Conservation (phyloP, 2,113 vertebrate genomes). For the Channa maculata region DNA sequence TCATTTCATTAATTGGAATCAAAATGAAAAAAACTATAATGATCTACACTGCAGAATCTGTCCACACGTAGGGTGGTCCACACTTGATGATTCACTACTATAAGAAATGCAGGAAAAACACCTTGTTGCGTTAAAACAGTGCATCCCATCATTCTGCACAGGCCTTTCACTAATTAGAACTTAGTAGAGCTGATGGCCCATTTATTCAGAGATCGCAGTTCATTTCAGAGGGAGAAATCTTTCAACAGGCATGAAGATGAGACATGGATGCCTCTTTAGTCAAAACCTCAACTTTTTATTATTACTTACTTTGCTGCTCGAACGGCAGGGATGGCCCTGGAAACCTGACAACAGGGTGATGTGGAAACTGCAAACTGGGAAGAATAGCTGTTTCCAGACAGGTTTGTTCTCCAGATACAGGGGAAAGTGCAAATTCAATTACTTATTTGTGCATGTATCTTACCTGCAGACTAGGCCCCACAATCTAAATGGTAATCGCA, state of each 20-base stretch:
- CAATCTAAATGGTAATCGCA: conserved; percentile 80
- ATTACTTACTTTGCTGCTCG: conserved; percentile 56
- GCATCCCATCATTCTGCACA: not conserved
- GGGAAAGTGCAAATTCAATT: conserved; percentile 72
- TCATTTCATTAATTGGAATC: conserved; percentile 23
- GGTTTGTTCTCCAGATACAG: conserved; percentile 46
- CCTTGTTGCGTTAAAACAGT: not conserved
- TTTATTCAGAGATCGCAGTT: conserved; percentile 43
- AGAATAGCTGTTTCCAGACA: conserved; percentile 52
- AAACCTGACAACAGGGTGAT: conserved; percentile 50
- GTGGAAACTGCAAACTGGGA: conserved; percentile 55
- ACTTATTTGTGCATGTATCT: conserved; percentile 74
- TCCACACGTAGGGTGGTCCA: not conserved
- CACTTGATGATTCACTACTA: conserved; percentile 26
- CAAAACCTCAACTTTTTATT: conserved; percentile 51
- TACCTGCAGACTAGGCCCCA: conserved; percentile 52
- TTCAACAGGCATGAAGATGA: conserved; percentile 34
- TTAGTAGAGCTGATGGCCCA: conserved; percentile 31
- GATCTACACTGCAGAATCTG: not conserved
- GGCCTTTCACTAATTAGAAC: conserved; percentile 1
- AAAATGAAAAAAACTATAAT: conserved; percentile 44
- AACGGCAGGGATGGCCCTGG: conserved; percentile 42
- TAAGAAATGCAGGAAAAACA: conserved; percentile 15
- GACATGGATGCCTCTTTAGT: conserved; percentile 44
- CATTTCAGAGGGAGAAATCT: conserved; percentile 44